Evolutionary conservation across 2,888 invertebrate genomes (phyloP).

Genomic region (Psylliodes chrysocephalus): DNA sequence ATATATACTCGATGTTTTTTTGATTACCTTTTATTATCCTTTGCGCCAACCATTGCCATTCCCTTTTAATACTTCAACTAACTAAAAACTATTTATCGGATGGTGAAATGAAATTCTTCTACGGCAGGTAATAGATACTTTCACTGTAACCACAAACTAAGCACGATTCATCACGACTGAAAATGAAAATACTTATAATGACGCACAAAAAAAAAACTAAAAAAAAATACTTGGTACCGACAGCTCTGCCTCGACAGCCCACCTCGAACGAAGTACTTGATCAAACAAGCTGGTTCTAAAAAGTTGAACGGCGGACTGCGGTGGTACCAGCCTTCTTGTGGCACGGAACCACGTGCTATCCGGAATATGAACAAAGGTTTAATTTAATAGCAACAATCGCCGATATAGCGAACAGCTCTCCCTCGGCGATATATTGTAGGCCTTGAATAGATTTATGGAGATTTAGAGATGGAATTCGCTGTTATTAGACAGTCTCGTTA

Average conservation of each 20-base stretch:
- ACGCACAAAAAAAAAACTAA: neutral
- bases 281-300: neutral
- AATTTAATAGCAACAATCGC: conserved; percentile 30
- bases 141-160: conserved; percentile 33
- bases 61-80: conserved; percentile 13
- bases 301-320: conserved; percentile 13
- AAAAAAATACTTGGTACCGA: neutral
- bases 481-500: neutral
- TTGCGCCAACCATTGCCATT: conserved; percentile 33
- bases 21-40: conserved; percentile 35
- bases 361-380: conserved; percentile 36
- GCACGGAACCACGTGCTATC: conserved; percentile 38
- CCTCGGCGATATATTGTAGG: conserved; percentile 12
- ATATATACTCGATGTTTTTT: too few species aligned
- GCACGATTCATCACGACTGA: conserved; percentile 18
- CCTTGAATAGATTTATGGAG: conserved; percentile 29
- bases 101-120: conserved; percentile 27
- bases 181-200: conserved; percentile 4
- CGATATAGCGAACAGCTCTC: conserved; percentile 19
- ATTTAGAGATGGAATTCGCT: conserved; percentile 15
- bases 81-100: conserved; percentile 16
- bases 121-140: conserved; percentile 18
- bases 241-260: conserved; percentile 2
- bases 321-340: conserved; percentile 35
- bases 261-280: conserved; percentile 12